Base-by-base conservation (phyloP, 92 coral and sea anemone species). In the Epizoanthus illoricatus region DNA sequence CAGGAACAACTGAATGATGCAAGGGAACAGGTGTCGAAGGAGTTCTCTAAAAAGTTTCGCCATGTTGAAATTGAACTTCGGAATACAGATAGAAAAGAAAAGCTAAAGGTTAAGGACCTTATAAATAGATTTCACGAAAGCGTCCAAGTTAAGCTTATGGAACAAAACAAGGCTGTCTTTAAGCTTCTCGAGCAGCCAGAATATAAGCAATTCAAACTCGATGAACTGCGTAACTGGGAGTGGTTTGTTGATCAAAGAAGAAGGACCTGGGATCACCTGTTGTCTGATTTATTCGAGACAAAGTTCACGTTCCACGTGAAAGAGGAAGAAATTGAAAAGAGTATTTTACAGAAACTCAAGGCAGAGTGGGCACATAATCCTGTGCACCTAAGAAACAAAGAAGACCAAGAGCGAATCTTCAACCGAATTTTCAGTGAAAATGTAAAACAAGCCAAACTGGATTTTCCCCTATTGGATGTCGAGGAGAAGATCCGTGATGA, bases 11-110 rank as follows among this genome's bases (percentile, higher is more conserved):
- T 73, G 40, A 20, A 49, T 52, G 43, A 54, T 41, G 3, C 55
- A 40, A 40, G 78, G 58, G 62, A 73, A 47, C 4, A 73, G 15
- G 52, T 73, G 63, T 73, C 78, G 6, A 73, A 73, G 39, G 24
- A 52, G 33, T 73, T 49, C 55, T 73, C 60, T 73, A 60, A 73
- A 43, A 57, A 18, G 4, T 73, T 49, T 28, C 19, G 9, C 41
- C 24, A n/a, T 7, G 24, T 73, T 20, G 78, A 73, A 17, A 60
- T 16, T 16, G n/a, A 49, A 15, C 12, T 73, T 17, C 55, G 21
- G 5, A 52, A 24, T 52, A n/a, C 78, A 52, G 36, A 28, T 28
- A 28, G 33, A 28, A 28, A 28, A 1, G 1, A 28, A 28, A 28
- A 28, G 33, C 33, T 1, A 28, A 28, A 28, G 33, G 33, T 28